These are phyloP conservation scores for Tenthredo notha DNA, from an alignment of 2,888 invertebrate species.

Conservation along the genomic window DNA sequence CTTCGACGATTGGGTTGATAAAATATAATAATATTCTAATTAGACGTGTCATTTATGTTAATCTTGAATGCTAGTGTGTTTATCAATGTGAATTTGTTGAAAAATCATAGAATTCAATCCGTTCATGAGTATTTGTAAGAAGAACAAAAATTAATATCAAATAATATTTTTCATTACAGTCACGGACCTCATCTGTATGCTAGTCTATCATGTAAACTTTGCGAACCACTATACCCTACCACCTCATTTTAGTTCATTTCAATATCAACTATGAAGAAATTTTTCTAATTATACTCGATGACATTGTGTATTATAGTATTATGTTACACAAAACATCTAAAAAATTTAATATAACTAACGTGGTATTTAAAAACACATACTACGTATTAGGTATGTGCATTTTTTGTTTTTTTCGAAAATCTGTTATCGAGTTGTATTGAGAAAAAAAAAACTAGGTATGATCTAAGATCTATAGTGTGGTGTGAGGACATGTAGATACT, in stretches of 20 bases:
- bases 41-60: background rate
- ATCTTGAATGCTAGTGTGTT: constrained; percentile 12
- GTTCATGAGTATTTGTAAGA: background rate
- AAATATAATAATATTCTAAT: background rate
- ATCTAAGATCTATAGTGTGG: constrained; percentile 4
- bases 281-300: constrained; percentile 19
- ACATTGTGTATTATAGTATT: background rate
- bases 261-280: background rate
- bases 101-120: background rate
- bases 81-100: background rate
- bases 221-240: constrained; percentile 6
- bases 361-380: background rate
- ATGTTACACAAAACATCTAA: background rate
- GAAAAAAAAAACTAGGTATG: background rate
- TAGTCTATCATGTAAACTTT: constrained; percentile 16
- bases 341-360: background rate
- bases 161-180: background rate
- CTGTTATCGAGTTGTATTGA: background rate
- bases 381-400: background rate
- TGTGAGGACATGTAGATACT: constrained; percentile 44
- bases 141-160: background rate
- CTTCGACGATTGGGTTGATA: background rate
- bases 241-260: constrained; percentile 23
- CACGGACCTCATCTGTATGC: constrained; percentile 28
- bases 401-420: background rate